Percentiles rank a stretch among this genome's conserved stretches.
Evolutionary conservation across 2,888 invertebrate genomes (phyloP).

Genomic region (Cataglyphis albicans): DNA sequence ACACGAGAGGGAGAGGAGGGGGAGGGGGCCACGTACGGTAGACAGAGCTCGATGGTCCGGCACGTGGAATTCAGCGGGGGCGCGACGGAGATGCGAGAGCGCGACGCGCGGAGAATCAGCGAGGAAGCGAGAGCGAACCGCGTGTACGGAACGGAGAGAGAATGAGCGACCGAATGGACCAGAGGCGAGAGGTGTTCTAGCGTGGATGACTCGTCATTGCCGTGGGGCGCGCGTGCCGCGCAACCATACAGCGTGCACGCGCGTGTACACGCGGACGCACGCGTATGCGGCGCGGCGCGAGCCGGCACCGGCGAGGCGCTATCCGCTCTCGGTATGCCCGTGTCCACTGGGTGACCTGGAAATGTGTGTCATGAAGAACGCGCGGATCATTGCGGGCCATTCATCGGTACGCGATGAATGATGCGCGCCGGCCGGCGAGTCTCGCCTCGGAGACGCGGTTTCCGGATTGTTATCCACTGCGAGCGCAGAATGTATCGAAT

Average conservation of each 20-base stretch:
- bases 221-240: constrained; percentile 85
- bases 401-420: constrained; percentile 35
- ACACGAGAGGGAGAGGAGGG: not conserved
- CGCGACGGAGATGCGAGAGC: constrained; percentile 26
- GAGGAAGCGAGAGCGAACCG: constrained; percentile 52
- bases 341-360: constrained; percentile 56
- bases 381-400: constrained; percentile 52
- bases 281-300: constrained; percentile 65
- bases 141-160: constrained; percentile 40
- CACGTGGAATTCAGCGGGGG: constrained; percentile 29
- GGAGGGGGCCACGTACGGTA: constrained; percentile 6
- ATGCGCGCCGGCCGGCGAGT: constrained; percentile 24
- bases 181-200: constrained; percentile 84
- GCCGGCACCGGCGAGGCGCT: constrained; percentile 57
- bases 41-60: constrained; percentile 27
- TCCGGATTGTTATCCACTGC: constrained; percentile 23
- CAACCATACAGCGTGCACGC: constrained; percentile 64
- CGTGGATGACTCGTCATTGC: constrained; percentile 86
- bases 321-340: constrained; percentile 52
- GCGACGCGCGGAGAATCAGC: constrained; percentile 64
- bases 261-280: constrained; percentile 64
- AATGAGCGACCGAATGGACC: constrained; percentile 61
- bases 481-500: not conserved
- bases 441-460: constrained; percentile 33
- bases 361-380: constrained; percentile 53